A percentile compares a stretch with the other conserved stretches of the same genome.
phyloP scores from a whole-genome alignment of 2,888 invertebrate species.

The Sicus ferrugineus region DNA sequence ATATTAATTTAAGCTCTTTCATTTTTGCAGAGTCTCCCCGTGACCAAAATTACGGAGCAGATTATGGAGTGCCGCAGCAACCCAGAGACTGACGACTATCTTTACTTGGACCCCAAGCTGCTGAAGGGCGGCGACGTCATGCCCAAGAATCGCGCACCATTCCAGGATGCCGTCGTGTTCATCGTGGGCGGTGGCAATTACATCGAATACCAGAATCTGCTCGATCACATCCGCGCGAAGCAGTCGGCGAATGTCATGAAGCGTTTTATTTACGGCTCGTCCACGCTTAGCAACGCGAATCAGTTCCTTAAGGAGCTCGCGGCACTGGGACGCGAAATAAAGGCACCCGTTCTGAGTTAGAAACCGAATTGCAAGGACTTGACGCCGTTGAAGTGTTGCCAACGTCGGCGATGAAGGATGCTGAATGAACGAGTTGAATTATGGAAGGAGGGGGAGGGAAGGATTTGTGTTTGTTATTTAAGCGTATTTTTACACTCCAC shows the following conservation, averaged over 20 bases:
- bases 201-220: conserved; percentile 98
- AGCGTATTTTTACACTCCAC: neutral
- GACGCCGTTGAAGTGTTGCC: conserved; percentile 42
- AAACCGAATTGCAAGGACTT: conserved; percentile 41
- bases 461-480: too few relatives aligned
- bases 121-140: conserved; percentile 75
- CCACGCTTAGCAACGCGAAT: conserved; percentile 90
- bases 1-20: neutral
- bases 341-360: conserved; percentile 60
- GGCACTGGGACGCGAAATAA: conserved; percentile 77
- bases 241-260: conserved; percentile 73
- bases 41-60: conserved; percentile 90
- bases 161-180: conserved; percentile 90
- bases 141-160: conserved; percentile 74
- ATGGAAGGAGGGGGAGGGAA: too few relatives aligned
- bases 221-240: conserved; percentile 92
- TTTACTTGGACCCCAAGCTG: conserved; percentile 95
- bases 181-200: conserved; percentile 96
- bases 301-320: conserved; percentile 93
- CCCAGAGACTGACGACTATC: conserved; percentile 84
- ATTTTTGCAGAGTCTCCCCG: conserved; percentile 82
- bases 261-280: conserved; percentile 93
- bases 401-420: conserved; percentile 27
- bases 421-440: too few relatives aligned
- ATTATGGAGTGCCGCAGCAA: conserved; percentile 83